Percentiles rank a stretch among this genome's conserved stretches.
phyloP scores from a whole-genome alignment of 2,113 vertebrate species.

The Odocoileus virginianus region DNA sequence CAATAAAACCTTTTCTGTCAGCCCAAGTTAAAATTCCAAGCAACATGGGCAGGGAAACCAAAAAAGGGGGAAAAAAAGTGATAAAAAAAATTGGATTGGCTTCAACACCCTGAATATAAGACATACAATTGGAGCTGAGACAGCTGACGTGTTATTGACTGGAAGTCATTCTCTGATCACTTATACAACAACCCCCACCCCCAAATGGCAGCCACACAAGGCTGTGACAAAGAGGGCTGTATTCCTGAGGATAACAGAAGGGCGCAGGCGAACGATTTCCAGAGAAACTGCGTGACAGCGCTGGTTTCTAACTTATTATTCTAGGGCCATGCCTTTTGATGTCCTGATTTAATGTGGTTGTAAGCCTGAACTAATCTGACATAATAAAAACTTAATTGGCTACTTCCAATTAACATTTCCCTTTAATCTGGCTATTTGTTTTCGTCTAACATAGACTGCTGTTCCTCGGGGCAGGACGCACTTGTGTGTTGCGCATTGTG shows the following conservation, averaged over 20 bases:
- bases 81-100: not conserved
- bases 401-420: conserved; percentile 53
- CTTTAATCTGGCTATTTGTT: conserved; percentile 53
- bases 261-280: not conserved
- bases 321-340: conserved; percentile 19
- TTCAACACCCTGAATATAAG: conserved; percentile 31
- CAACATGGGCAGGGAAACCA: not conserved
- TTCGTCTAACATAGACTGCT: conserved; percentile 10
- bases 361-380: conserved; percentile 39
- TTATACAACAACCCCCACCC: not conserved
- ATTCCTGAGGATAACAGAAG: not conserved
- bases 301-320: conserved; percentile 15
- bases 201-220: not conserved
- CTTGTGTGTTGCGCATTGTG: not conserved
- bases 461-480: not conserved
- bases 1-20: conserved; percentile 11
- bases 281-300: not conserved
- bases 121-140: not conserved
- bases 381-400: conserved; percentile 29
- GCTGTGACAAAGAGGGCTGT: not conserved
- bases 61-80: not conserved
- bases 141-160: conserved; percentile 7
- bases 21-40: conserved; percentile 36
- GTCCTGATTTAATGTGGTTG: conserved; percentile 8
- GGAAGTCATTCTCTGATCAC: not conserved